Base-by-base conservation (phyloP, 2,888 invertebrate species). In the Trilocha varians region DNA sequence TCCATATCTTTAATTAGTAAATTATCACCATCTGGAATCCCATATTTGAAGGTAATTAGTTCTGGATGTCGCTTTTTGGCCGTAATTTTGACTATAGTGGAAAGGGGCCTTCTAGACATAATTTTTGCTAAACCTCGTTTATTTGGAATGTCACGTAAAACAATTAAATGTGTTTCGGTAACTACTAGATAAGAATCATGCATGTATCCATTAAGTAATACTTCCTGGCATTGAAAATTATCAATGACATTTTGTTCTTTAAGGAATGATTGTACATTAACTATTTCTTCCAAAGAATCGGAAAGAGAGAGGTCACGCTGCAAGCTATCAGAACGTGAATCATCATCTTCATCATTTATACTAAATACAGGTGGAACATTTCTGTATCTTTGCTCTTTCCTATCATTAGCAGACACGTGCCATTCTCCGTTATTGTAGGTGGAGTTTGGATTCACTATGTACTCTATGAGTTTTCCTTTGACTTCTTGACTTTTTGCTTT, bases 21-120 rank as follows among this genome's bases (percentile, higher is more conserved):
- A 35, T 90, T 90, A 59, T 94, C 93, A 38, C 93, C 94, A 66
- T 94, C 92, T 2, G 92, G 92, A 43, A 91, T 88, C 3, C 98
- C 97, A 71, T 98, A 98, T 72, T 97, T 97, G 74, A 99, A 98
- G 1, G 99, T 99, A 48, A 99, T 97, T 57, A 99, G 86, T 78
- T 99, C 97, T 0, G 98, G 98, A 70, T 96, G 94, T 43, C 93
- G 91, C 72, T 97, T 97, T 71, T 97, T 96, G 9, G 98, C 97
- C 1, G 99, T 99, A 48, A 99, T 99, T 86, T 96, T 97, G 6
- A 98, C 95, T 57, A 99, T 96, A 39, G 95, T 94, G 2, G 95
- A 93, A 41, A 99, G 85, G 0, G 96, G 94, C 42, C 98, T 89
- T 48, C 95, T 90, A 0, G 96, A 94, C 62, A 96, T 92, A 0